phyloP scores from a whole-genome alignment of 1,140 invertebrate genomes.

The Stratiolaelaps scimitus region DNA sequence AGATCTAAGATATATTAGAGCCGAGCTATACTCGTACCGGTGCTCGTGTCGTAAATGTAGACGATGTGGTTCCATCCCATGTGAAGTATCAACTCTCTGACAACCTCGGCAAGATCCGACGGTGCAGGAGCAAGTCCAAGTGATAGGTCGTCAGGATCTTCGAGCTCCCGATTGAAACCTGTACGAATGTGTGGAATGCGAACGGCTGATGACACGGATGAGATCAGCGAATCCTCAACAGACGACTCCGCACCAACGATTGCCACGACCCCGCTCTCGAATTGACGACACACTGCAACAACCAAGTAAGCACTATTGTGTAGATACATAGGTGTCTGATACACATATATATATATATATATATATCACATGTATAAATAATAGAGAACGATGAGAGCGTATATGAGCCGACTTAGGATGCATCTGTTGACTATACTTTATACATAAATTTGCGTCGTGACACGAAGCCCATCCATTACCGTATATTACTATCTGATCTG shows the following conservation, averaged over 20 bases:
- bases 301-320: too few species aligned
- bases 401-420: too few species aligned
- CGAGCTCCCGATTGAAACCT: constrained; percentile 21
- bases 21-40: not conserved
- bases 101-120: constrained; percentile 20
- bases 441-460: too few species aligned
- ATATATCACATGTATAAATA: too few species aligned
- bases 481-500: too few species aligned
- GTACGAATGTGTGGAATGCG: constrained; percentile 17
- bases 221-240: constrained; percentile 18
- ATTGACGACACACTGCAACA: constrained; percentile 12
- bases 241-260: constrained; percentile 23
- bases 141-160: constrained; percentile 24
- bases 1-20: too few species aligned
- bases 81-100: constrained; percentile 2
- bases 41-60: constrained; percentile 25
- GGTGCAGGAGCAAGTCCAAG: constrained; percentile 1
- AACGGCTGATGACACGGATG: constrained; percentile 7
- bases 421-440: too few species aligned
- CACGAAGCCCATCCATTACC: too few species aligned
- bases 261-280: constrained; percentile 19
- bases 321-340: too few species aligned
- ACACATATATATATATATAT: too few species aligned
- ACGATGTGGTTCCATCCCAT: constrained; percentile 22
- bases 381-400: too few species aligned